A percentile compares a stretch with the other conserved stretches of the same genome.
These are phyloP conservation scores for Mormyrops boulengeri DNA, from an alignment of 2,797 vertebrate genomes.

Conservation along the genomic window DNA sequence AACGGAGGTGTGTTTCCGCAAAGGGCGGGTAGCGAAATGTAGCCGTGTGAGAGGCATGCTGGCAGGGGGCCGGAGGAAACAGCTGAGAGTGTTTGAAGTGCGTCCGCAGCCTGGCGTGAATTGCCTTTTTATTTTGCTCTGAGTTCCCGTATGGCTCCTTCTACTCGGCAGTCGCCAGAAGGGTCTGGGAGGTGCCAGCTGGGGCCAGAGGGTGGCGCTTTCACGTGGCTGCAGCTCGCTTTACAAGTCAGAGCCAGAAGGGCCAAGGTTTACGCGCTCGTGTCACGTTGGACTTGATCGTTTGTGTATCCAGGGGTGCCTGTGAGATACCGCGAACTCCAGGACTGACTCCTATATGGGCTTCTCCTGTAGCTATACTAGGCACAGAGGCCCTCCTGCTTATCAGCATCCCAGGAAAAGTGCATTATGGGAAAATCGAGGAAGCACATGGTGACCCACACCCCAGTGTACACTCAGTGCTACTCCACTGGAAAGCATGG, in stretches of 20 bases:
- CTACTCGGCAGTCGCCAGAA: constrained; percentile 19
- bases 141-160: constrained; percentile 51
- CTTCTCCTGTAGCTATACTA: not conserved
- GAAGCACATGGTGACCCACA: not conserved
- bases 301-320: not conserved
- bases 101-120: constrained; percentile 47
- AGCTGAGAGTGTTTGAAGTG: constrained; percentile 60
- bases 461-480: not conserved
- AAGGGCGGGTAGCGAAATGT: not conserved
- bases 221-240: not conserved
- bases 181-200: constrained; percentile 42
- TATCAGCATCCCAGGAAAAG: not conserved
- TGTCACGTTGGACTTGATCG: not conserved
- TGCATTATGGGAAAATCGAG: not conserved
- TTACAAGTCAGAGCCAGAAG: not conserved
- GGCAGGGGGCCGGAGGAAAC: constrained; percentile 54
- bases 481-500: not conserved
- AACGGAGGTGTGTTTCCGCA: not conserved
- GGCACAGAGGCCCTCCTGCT: not conserved
- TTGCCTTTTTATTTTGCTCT: constrained; percentile 56
- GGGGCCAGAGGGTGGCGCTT: not conserved
- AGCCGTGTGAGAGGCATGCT: constrained; percentile 15
- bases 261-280: not conserved
- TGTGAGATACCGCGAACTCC: not conserved
- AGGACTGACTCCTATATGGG: not conserved